These are phyloP conservation scores for Leuciscus idus DNA, from an alignment of 2,113 vertebrate genomes.

Conservation along the genomic window DNA sequence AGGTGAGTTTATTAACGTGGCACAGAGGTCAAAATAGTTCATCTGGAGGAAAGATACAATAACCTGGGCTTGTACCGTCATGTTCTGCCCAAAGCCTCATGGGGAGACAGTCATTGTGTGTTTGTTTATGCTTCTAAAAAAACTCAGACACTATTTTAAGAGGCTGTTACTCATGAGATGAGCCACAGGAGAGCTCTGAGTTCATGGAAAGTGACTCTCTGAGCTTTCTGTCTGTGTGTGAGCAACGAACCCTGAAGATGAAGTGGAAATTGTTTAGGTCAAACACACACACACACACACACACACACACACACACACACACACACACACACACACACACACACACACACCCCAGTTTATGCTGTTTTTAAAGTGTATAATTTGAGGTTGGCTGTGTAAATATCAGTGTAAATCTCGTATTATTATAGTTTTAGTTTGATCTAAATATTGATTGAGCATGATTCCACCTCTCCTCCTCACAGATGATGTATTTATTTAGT, in stretches of 20 bases:
- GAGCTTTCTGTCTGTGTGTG: conserved; percentile 2
- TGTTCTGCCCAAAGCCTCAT: not conserved
- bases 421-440: no score
- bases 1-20: not conserved
- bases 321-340: no score
- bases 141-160: conserved; percentile 29
- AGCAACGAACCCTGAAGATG: not conserved
- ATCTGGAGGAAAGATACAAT: not conserved
- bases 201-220: conserved; percentile 1
- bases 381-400: no score
- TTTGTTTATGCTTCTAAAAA: conserved; percentile 8
- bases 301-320: no score
- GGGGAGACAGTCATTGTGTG: not conserved
- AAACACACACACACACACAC: not conserved
- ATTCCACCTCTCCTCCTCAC: no score
- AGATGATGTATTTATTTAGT: no score
- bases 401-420: no score
- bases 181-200: not conserved
- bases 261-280: not conserved
- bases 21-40: not conserved
- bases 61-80: not conserved
- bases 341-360: no score
- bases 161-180: conserved; percentile 22
- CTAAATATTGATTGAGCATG: no score
- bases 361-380: no score